phyloP scores from a whole-genome alignment of 1,140 invertebrate species.

The Matsumurasca onukii region DNA sequence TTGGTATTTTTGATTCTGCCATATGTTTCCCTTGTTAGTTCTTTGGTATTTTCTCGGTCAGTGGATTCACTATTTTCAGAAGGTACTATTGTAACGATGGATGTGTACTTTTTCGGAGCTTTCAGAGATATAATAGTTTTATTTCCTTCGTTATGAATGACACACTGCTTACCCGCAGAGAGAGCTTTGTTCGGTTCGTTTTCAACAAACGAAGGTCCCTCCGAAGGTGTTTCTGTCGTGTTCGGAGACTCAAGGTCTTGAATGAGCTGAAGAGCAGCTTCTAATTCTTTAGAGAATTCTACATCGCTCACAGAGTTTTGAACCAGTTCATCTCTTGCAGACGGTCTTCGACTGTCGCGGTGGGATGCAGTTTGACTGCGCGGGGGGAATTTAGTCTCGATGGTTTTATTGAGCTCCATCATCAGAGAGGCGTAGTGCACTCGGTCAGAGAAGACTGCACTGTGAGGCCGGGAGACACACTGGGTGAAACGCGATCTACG shows the following conservation, averaged over 20 bases:
- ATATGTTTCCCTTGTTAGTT: background rate
- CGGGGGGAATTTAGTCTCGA: conserved; percentile 31
- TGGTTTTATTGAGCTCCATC: conserved; percentile 49
- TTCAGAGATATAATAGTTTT: conserved; percentile 12
- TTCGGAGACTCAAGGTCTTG: conserved; percentile 53
- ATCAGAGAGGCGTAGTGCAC: conserved; percentile 53
- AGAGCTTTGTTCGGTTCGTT: conserved; percentile 3
- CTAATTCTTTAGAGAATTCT: conserved; percentile 51
- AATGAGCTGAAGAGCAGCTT: conserved; percentile 52
- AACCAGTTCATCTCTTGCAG: conserved; percentile 18
- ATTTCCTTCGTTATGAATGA: conserved; percentile 35
- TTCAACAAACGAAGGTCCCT: conserved; percentile 40
- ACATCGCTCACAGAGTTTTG: conserved; percentile 32
- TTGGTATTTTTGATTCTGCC: background rate
- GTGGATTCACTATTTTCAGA: background rate
- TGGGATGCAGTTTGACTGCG: conserved; percentile 16
- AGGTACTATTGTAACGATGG: conserved; percentile 21
- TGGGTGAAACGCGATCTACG: conserved; percentile 37
- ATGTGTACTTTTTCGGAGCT: conserved; percentile 7
- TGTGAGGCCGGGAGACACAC: conserved; percentile 46
- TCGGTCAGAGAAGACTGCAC: conserved; percentile 37
- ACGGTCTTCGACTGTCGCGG: conserved; percentile 28
- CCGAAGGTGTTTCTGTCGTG: conserved; percentile 40
- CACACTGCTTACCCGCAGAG: conserved; percentile 34
- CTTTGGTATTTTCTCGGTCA: background rate